A percentile compares a stretch with the other conserved stretches of the same genome.
phyloP scores from a whole-genome alignment of 2,888 invertebrate species.

The Eupithecia inturbata region DNA sequence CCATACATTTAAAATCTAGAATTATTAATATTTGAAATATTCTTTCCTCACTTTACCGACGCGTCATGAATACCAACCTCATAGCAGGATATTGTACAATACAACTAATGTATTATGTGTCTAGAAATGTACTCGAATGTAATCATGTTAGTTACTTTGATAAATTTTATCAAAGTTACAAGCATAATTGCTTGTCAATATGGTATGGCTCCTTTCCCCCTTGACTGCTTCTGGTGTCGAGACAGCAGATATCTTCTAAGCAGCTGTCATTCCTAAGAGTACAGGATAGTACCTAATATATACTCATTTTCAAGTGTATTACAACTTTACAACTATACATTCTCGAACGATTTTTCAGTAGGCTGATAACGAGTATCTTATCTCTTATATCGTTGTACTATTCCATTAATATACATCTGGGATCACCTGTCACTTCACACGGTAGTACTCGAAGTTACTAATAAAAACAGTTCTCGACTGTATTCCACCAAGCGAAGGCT shows the following conservation, averaged over 20 bases:
- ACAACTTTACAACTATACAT: slow-evolving; percentile 20
- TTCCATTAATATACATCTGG: slow-evolving; percentile 51
- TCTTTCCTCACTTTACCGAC: not conserved
- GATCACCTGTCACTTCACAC: slow-evolving; percentile 65
- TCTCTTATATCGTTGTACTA: slow-evolving; percentile 59
- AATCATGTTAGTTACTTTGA: not conserved
- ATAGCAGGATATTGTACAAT: not conserved
- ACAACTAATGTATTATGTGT: not conserved
- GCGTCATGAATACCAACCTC: not conserved
- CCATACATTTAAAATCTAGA: too few relatives aligned
- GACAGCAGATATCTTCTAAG: not conserved
- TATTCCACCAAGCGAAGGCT: slow-evolving; percentile 7
- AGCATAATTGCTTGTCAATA: not conserved
- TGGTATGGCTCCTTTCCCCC: not conserved
- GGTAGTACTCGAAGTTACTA: slow-evolving; percentile 33
- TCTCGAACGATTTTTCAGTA: slow-evolving; percentile 36
- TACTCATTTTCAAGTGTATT: slow-evolving; percentile 17
- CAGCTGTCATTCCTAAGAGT: not conserved
- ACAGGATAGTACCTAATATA: not conserved
- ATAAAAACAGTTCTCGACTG: slow-evolving; percentile 24
- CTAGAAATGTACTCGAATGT: not conserved
- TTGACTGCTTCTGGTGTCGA: not conserved
- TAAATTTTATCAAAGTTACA: not conserved
- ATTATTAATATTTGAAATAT: not conserved
- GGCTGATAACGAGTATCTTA: slow-evolving; percentile 61